Conservation (phyloP, 2,113 vertebrate genomes). For the Mus pahari region DNA sequence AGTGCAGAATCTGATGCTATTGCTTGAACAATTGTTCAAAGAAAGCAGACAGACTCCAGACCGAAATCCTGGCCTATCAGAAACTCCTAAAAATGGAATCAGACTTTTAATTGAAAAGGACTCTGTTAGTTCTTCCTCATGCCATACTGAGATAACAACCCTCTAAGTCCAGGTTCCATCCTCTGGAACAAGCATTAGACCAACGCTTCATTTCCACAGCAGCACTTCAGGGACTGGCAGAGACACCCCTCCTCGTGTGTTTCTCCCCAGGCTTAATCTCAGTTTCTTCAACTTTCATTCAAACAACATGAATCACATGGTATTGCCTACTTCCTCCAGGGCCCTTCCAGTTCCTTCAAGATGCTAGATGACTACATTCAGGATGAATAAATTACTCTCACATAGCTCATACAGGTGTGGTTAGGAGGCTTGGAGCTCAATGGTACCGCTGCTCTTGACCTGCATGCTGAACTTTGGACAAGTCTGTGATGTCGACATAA, state of each 20-base stretch:
- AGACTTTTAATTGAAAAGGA: constrained; percentile 6
- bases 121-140: neutral
- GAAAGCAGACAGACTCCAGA: neutral
- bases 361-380: neutral
- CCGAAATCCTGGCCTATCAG: neutral
- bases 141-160: neutral
- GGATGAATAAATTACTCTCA: constrained; percentile 20
- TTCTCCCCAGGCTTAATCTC: neutral
- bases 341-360: neutral
- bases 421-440: neutral
- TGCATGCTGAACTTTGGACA: neutral
- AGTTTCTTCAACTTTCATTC: constrained; percentile 19
- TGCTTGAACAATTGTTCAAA: constrained; percentile 20
- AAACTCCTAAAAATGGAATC: neutral
- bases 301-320: neutral
- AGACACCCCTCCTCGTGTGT: neutral
- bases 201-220: neutral
- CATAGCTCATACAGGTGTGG: neutral
- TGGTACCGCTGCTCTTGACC: neutral
- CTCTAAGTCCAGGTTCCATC: neutral
- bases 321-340: neutral
- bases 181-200: neutral
- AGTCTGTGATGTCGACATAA: neutral
- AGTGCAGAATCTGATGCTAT: neutral
- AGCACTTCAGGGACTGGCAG: neutral